Evolutionary conservation across 2,888 invertebrate genomes (phyloP), one percentile per base, ranked within the genome.

Genomic region (Microctonus aethiopoides): DNA sequence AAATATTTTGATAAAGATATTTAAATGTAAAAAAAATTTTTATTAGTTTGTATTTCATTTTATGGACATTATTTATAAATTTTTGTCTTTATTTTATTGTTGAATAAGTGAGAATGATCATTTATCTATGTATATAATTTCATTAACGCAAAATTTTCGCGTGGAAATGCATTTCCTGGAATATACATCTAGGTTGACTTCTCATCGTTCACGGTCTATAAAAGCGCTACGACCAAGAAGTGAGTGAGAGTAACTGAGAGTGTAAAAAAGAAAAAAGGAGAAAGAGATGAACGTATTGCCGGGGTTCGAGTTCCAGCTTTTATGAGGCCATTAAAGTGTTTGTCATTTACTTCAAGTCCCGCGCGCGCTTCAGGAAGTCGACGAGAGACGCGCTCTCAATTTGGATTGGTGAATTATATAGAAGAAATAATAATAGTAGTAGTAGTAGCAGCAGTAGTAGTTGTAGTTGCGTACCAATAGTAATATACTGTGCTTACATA

Each of bases 181-280:
- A 69, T 29, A 68, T 56, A 57, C n/a, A 69, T 69, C 60, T 24
- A 59, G 64, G 56, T 65, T 46, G 52, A 64, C 69, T 69, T 60
- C 64, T 69, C 69, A 69, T 69, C 69, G 59, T 69, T 64, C 69
- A 69, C 64, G 64, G 69, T 69, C 69, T 69, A 69, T 69, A 69
- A 69, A 69, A 64, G 64, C 64, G 46, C 64, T 16, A 52, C 59
- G 51, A 64, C 64, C 64, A 60, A 29, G 29, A 29, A 29, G 7
- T 5, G 29, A 29, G 29, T 5, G 41, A 61, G 39, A 13, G 13
- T 46, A 7, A 5, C 4, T 5, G 29, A 29, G 29, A 29, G 29
- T n/a, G n/a, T n/a, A n/a, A 24, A 22, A 22, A 41, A 41, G 41
- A 34, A 26, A 61, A 34, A 46, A 29, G 16, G 16, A 59, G 39